phyloP scores from a whole-genome alignment of 2,888 invertebrate species.

The Amphimallon solstitiale region DNA sequence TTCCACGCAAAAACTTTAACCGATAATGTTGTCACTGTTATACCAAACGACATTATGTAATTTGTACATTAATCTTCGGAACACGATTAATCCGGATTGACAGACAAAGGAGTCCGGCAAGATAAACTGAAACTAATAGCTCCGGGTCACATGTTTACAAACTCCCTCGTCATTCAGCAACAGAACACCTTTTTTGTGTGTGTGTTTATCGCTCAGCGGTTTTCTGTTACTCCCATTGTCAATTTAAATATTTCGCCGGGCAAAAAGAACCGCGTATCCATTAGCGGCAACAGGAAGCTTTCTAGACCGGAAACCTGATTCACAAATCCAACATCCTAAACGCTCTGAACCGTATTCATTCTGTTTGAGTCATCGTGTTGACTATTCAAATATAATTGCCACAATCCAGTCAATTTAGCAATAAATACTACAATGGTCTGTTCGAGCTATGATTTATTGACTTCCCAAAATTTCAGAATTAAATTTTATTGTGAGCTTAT shows the following conservation, averaged over 20 bases:
- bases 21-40: too few relatives aligned
- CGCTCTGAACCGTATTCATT: neutral
- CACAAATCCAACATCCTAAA: constrained; percentile 1
- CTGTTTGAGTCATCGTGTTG: too few relatives aligned
- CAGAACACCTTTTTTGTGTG: constrained; percentile 14
- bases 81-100: constrained; percentile 22
- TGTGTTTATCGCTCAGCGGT: constrained; percentile 11
- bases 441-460: too few relatives aligned
- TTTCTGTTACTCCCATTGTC: constrained; percentile 2
- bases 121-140: constrained; percentile 24
- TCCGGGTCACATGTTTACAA: constrained; percentile 19
- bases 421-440: too few relatives aligned
- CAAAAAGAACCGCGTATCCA: constrained; percentile 15
- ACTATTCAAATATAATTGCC: too few relatives aligned
- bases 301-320: constrained; percentile 9
- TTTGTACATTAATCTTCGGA: constrained; percentile 22
- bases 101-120: constrained; percentile 16
- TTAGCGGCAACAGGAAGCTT: constrained; percentile 15
- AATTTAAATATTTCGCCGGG: constrained; percentile 18
- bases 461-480: too few relatives aligned
- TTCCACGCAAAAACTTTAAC: too few relatives aligned
- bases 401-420: too few relatives aligned
- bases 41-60: neutral
- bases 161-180: neutral
- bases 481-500: too few relatives aligned